Percentiles rank a stretch among this genome's conserved stretches.
These are phyloP conservation scores for Apaloderma vittatum DNA, from an alignment of 2,113 vertebrate species.

Conservation along the genomic window DNA sequence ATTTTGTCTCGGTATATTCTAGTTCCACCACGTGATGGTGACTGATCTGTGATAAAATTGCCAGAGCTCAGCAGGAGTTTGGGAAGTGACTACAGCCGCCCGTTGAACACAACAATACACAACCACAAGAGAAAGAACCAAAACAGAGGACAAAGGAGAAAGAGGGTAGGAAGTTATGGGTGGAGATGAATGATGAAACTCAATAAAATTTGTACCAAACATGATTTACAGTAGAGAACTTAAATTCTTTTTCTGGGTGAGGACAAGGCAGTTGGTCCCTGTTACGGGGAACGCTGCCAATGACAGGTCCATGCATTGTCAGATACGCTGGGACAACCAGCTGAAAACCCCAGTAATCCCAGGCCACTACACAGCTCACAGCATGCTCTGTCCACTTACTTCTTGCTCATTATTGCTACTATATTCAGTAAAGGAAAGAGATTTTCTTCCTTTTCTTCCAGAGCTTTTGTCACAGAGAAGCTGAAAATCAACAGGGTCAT, in stretches of 20 bases:
- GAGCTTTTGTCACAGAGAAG: neutral
- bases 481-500: neutral
- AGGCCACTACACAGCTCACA: neutral
- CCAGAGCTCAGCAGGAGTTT: constrained; percentile 15
- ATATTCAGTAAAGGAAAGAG: neutral
- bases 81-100: neutral
- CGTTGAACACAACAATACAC: neutral
- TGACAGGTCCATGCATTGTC: neutral
- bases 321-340: fast-evolving
- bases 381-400: neutral
- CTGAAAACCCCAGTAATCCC: neutral
- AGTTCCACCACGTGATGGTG: neutral
- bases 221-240: neutral
- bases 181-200: neutral
- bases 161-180: neutral
- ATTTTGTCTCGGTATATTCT: neutral
- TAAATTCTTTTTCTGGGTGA: neutral
- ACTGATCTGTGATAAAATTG: neutral
- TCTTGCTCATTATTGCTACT: neutral
- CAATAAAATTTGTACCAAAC: neutral
- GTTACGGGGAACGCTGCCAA: fast-evolving
- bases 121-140: neutral
- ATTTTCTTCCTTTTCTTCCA: neutral
- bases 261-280: fast-evolving
- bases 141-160: neutral